These are phyloP conservation scores for Stichodactyla mertensii DNA, from an alignment of 64 coral and sea anemone genomes.

Conservation along the genomic window DNA sequence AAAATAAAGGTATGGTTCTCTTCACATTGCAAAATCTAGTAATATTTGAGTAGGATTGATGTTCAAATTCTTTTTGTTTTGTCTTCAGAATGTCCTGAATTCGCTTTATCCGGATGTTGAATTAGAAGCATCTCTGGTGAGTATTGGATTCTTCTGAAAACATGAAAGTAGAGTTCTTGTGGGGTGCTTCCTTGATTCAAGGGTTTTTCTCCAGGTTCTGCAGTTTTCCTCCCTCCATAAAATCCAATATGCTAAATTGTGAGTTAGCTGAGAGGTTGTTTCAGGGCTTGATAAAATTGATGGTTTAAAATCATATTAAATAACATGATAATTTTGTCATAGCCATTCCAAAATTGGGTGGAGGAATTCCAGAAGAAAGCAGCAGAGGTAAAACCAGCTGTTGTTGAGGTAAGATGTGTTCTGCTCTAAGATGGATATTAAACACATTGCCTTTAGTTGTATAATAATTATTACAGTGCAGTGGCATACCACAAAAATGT, in stretches of 20 bases:
- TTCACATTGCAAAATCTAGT: too few species aligned
- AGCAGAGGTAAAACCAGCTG: slow-evolving; percentile 18
- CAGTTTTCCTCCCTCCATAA: too few species aligned
- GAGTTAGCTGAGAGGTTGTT: too few species aligned
- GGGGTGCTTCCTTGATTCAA: neutral
- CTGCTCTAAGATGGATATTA: too few species aligned
- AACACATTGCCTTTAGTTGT: too few species aligned
- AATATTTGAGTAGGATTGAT: neutral
- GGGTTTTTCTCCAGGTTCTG: too few species aligned
- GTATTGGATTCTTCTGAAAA: neutral
- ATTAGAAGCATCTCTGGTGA: slow-evolving; percentile 43
- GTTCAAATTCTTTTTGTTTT: neutral
- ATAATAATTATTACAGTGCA: too few species aligned
- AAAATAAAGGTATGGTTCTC: neutral
- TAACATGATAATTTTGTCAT: neutral
- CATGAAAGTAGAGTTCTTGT: neutral
- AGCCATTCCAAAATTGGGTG: slow-evolving; percentile 78
- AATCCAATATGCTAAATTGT: too few species aligned
- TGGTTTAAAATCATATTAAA: too few species aligned
- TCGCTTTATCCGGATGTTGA: slow-evolving; percentile 33
- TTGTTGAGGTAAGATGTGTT: neutral
- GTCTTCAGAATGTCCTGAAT: slow-evolving; percentile 35
- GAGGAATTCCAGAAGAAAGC: slow-evolving; percentile 50
- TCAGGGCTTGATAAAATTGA: too few species aligned
- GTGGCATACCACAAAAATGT: too few species aligned